phyloP scores from a whole-genome alignment of 2,113 vertebrate species.

The Pogonocichla stellata region DNA sequence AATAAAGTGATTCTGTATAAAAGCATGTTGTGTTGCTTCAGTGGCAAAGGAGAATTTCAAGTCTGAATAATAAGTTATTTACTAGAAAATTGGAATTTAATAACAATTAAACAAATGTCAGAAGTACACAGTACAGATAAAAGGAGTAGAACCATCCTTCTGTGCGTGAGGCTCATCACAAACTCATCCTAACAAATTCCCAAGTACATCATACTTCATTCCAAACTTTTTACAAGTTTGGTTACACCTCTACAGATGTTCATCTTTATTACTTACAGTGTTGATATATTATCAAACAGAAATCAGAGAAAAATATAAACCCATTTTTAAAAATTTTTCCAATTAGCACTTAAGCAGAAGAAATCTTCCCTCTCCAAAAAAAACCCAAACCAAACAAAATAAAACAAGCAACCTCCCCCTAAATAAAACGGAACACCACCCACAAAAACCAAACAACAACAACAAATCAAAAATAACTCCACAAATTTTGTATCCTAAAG shows the following conservation, averaged over 20 bases:
- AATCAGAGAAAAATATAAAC: neutral
- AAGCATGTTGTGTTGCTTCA: neutral
- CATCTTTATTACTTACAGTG: neutral
- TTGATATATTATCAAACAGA: neutral
- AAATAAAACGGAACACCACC: neutral
- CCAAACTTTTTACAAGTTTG: neutral
- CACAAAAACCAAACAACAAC: neutral
- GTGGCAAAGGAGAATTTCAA: neutral
- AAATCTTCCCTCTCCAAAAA: fast-evolving
- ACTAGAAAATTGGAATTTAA: neutral
- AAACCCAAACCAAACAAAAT: neutral
- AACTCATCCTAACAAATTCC: neutral
- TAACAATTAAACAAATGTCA: neutral
- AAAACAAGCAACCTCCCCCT: no score
- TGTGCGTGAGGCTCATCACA: neutral
- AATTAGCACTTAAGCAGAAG: neutral
- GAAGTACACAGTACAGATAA: neutral
- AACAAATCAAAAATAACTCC: neutral
- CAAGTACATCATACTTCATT: neutral
- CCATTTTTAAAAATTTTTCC: neutral
- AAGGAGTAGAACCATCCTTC: neutral
- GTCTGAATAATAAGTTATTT: neutral
- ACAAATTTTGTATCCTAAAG: neutral
- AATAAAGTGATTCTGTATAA: neutral
- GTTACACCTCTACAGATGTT: neutral